These are phyloP conservation scores for Lagopus leucura DNA, from an alignment of 2,113 vertebrate genomes.

Conservation along the genomic window DNA sequence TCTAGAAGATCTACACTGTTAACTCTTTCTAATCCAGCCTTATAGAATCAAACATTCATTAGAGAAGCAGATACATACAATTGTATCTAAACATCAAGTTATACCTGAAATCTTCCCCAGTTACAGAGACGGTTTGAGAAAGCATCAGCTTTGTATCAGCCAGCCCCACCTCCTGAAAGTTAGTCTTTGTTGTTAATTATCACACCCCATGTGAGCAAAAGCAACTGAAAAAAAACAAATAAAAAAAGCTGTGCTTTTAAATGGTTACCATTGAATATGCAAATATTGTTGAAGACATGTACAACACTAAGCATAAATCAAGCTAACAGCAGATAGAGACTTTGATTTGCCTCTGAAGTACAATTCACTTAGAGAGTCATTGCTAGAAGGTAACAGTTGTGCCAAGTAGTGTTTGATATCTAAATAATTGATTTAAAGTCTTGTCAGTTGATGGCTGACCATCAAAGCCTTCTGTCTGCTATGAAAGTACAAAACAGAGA, in stretches of 20 bases:
- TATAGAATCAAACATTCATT: background rate
- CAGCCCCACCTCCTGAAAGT: background rate
- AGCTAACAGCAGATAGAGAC: background rate
- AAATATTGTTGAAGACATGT: background rate
- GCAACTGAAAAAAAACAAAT: background rate
- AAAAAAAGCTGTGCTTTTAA: background rate
- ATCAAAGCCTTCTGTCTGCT: background rate
- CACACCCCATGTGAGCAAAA: background rate
- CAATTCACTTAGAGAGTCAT: slow-evolving; percentile 24
- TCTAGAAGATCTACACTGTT: background rate
- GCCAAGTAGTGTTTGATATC: slow-evolving; percentile 24
- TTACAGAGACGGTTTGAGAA: background rate
- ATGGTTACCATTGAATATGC: background rate
- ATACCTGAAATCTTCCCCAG: background rate
- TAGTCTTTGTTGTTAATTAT: background rate
- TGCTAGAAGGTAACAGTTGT: slow-evolving; percentile 37
- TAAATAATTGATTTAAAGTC: slow-evolving; percentile 57
- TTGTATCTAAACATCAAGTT: background rate
- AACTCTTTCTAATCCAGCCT: background rate
- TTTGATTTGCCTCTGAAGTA: slow-evolving; percentile 30
- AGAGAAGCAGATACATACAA: background rate
- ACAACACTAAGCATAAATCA: background rate
- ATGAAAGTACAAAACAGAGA: background rate
- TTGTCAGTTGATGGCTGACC: slow-evolving; percentile 20
- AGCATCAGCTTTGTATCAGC: background rate